A percentile compares a stretch with the other conserved stretches of the same genome.
These are phyloP conservation scores for Epirrhoe alternata DNA, from an alignment of 2,888 invertebrate genomes.

Conservation along the genomic window DNA sequence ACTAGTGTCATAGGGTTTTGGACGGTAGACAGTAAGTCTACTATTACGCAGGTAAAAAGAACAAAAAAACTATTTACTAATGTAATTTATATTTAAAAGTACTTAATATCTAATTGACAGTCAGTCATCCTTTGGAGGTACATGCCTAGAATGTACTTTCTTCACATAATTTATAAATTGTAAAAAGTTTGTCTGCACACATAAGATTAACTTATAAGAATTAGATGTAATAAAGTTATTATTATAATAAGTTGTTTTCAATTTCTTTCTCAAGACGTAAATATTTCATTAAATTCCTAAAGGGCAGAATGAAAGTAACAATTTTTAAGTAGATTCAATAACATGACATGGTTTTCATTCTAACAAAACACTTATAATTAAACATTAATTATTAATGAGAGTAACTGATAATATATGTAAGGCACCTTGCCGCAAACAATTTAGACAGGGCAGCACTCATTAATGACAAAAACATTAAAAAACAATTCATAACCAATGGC, in stretches of 20 bases:
- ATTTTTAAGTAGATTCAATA: not conserved
- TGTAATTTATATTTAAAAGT: conserved; percentile 36
- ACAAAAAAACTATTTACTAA: conserved; percentile 29
- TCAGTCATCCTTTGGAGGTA: conserved; percentile 58
- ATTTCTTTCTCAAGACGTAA: not conserved
- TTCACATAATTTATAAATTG: conserved; percentile 63
- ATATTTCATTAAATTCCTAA: not conserved
- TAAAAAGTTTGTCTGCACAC: conserved; percentile 76
- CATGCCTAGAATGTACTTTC: conserved; percentile 48
- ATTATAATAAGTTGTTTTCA: conserved; percentile 46
- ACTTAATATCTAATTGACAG: conserved; percentile 42
- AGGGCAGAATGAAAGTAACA: not conserved
- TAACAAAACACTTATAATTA: not conserved
- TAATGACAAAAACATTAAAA: not conserved
- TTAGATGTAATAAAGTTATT: conserved; percentile 69
- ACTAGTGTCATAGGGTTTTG: conserved; percentile 33
- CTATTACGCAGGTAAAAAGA: conserved; percentile 18
- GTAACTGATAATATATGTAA: not conserved
- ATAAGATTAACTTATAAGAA: conserved; percentile 74
- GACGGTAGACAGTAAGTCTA: conserved; percentile 8
- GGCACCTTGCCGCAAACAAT: not conserved
- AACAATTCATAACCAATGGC: conserved; percentile 2
- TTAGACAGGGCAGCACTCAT: not conserved
- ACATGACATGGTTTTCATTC: not conserved
- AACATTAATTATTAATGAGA: not conserved